A percentile compares a stretch with the other conserved stretches of the same genome.
These are phyloP conservation scores for Drosophila trapezifrons DNA, from an alignment of 1,140 invertebrate genomes.

Conservation along the genomic window DNA sequence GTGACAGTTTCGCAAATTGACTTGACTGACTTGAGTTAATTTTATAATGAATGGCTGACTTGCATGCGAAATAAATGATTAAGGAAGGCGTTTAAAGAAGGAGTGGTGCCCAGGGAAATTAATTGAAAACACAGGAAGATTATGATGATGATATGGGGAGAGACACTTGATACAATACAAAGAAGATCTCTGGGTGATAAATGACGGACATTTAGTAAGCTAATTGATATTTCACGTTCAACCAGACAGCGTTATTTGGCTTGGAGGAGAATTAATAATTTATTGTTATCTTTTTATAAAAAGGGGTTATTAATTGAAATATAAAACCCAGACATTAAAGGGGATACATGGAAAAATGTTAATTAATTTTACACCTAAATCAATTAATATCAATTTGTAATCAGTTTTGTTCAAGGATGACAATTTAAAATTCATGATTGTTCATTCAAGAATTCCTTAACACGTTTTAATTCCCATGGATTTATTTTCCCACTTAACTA, in stretches of 20 bases:
- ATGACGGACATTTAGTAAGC: constrained; percentile 11
- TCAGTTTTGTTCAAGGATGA: not conserved
- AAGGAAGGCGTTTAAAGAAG: not conserved
- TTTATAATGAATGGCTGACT: constrained; percentile 32
- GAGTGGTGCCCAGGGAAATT: constrained; percentile 26
- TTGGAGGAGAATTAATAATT: not conserved
- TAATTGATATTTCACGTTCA: constrained; percentile 16
- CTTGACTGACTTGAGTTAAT: constrained; percentile 14
- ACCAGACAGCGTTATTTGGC: constrained; percentile 4
- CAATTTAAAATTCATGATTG: not conserved
- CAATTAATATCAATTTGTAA: not conserved
- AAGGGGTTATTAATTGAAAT: not conserved
- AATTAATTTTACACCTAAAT: not conserved
- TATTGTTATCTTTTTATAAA: constrained; percentile 7
- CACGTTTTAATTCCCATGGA: not conserved
- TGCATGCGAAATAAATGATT: constrained; percentile 38
- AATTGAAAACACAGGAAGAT: constrained; percentile 20
- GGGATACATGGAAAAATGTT: not conserved
- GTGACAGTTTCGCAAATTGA: constrained; percentile 41
- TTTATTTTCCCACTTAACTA: not conserved
- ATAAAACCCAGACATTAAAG: not conserved
- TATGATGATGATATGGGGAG: not conserved
- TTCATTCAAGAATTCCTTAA: not conserved
- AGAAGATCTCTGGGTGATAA: not conserved
- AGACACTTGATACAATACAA: constrained; percentile 8